phyloP scores from a whole-genome alignment of 1,140 invertebrate species.

The Batillaria attramentaria region DNA sequence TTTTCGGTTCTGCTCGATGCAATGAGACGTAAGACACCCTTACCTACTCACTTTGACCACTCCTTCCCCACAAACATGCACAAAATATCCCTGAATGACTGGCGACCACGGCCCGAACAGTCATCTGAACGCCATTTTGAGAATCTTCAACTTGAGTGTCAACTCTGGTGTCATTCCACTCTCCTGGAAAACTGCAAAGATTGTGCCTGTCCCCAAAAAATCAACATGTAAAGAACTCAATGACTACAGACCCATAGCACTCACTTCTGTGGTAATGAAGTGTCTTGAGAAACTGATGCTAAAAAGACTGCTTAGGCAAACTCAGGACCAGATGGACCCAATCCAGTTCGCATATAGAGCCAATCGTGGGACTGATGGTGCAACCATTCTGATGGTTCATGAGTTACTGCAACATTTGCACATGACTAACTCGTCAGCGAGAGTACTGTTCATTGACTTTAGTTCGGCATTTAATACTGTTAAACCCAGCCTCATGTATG shows the following conservation, averaged over 20 bases:
- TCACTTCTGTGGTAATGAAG: not conserved
- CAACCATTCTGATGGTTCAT: not conserved
- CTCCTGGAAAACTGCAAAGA: not conserved
- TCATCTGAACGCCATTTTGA: too few species aligned
- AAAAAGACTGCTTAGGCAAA: constrained; percentile 7
- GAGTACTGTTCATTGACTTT: not conserved
- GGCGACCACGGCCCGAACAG: too few species aligned
- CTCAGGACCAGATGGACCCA: not conserved
- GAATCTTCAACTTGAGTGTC: not conserved
- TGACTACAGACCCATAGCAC: not conserved
- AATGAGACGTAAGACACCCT: too few species aligned
- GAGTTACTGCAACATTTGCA: not conserved
- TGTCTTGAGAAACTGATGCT: not conserved
- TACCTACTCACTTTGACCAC: too few species aligned
- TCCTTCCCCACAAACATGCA: too few species aligned
- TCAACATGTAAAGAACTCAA: not conserved
- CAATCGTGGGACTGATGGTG: not conserved
- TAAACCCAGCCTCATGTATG: not conserved
- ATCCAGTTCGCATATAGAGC: not conserved
- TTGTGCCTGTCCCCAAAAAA: not conserved
- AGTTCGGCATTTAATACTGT: constrained; percentile 4
- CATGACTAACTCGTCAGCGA: not conserved
- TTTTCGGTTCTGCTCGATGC: too few species aligned
- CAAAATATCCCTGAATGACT: too few species aligned
- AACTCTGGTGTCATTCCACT: not conserved